Evolutionary conservation across 2,113 vertebrate genomes (phyloP).

Genomic region (Alexandromys fortis): DNA sequence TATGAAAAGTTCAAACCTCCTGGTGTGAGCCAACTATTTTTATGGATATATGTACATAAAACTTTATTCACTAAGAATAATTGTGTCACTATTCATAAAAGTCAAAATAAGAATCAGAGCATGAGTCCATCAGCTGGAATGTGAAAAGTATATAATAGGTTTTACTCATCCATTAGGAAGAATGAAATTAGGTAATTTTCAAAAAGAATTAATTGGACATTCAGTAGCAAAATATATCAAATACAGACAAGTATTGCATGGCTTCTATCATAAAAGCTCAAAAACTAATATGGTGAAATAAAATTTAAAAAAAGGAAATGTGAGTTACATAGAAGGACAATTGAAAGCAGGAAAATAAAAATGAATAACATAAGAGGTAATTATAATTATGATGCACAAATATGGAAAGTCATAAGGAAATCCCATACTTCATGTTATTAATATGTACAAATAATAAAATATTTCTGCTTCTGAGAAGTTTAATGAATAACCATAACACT

Average conservation of each 20-base stretch:
- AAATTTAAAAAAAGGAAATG: not conserved
- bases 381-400: not conserved
- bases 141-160: not conserved
- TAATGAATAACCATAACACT: no score
- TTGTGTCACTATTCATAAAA: not conserved
- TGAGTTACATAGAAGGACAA: not conserved
- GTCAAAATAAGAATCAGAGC: not conserved
- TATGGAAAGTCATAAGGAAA: not conserved
- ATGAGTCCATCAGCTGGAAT: not conserved
- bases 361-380: not conserved
- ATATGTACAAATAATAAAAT: not conserved
- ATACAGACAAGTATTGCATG: not conserved
- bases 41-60: not conserved
- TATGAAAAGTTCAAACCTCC: not conserved
- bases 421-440: no score
- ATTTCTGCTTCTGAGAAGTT: not conserved
- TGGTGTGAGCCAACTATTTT: not conserved
- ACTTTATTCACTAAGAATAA: not conserved
- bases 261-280: not conserved
- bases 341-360: not conserved
- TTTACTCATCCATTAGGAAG: not conserved
- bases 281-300: not conserved
- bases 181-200: not conserved
- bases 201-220: not conserved
- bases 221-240: not conserved